Conservation (phyloP, 2,888 invertebrate genomes). For the Ceraclea dissimilis region DNA sequence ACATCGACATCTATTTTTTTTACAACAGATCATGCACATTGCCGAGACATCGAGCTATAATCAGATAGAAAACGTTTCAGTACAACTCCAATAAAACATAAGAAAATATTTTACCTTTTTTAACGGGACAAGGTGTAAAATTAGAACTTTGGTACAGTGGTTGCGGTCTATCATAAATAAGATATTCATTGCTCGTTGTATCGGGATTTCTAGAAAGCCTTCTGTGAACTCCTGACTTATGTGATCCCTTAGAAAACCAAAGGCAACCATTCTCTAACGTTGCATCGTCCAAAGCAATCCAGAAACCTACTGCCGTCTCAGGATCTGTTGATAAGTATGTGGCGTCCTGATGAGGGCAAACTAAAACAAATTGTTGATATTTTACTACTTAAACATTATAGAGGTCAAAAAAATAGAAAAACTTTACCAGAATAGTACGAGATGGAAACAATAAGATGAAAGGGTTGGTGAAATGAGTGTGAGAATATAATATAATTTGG, state of each 20-base stretch:
- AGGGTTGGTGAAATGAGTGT: too few relatives aligned
- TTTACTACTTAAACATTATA: too few relatives aligned
- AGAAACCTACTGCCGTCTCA: constrained; percentile 74
- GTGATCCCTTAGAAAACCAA: constrained; percentile 87
- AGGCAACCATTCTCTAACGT: constrained; percentile 91
- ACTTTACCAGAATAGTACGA: too few relatives aligned
- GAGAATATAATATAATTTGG: too few relatives aligned
- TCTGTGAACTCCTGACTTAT: constrained; percentile 73
- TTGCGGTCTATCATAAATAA: constrained; percentile 62
- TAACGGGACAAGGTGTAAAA: constrained; percentile 73
- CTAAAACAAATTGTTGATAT: too few relatives aligned
- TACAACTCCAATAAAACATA: too few relatives aligned
- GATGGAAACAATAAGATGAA: too few relatives aligned
- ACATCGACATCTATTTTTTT: too few relatives aligned
- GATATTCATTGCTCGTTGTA: constrained; percentile 46
- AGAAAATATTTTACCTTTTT: too few relatives aligned
- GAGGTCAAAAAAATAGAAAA: neutral
- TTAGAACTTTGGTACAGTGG: constrained; percentile 64
- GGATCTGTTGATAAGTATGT: constrained; percentile 84
- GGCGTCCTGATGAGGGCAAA: constrained; percentile 77
- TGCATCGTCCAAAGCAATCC: constrained; percentile 95
- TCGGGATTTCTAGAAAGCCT: constrained; percentile 66
- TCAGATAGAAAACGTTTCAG: too few relatives aligned
- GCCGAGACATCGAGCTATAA: too few relatives aligned
- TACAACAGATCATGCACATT: too few relatives aligned